Conservation (phyloP, 2,113 vertebrate species). For the Ceyx margarethae region DNA sequence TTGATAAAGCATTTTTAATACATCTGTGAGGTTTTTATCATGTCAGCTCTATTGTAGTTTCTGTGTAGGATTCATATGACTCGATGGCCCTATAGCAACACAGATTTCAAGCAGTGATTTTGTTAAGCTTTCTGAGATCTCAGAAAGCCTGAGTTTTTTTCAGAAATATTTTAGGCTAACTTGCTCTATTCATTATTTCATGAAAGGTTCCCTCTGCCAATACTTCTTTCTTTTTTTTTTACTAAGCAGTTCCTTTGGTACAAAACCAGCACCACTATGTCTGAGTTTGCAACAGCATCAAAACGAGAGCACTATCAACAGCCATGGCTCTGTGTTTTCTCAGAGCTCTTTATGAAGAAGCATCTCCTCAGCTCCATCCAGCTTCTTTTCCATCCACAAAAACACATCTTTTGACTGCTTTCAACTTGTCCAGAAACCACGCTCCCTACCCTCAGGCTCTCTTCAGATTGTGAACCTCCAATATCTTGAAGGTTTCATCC, state of each 20-base stretch:
- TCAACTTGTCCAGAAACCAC: conserved; percentile 16
- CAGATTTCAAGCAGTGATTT: background rate
- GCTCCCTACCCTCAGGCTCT: background rate
- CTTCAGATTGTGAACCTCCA: background rate
- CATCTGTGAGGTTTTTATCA: background rate
- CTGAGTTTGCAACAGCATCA: background rate
- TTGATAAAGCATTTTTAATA: background rate
- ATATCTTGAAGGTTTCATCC: background rate
- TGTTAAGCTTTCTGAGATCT: background rate
- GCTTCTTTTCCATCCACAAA: background rate
- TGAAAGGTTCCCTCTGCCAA: background rate
- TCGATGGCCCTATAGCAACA: background rate
- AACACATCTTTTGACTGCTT: background rate
- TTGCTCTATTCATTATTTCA: background rate
- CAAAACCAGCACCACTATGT: background rate
- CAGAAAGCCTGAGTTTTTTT: background rate
- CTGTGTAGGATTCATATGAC: background rate
- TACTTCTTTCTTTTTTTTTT: background rate
- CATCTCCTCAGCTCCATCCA: background rate
- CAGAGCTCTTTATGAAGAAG: background rate
- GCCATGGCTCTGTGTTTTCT: background rate
- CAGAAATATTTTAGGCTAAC: background rate
- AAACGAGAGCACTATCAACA: background rate
- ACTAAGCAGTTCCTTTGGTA: background rate
- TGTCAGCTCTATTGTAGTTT: background rate